Evolutionary conservation across 1,140 invertebrate species (phyloP).

Genomic region (Pinna nobilis): DNA sequence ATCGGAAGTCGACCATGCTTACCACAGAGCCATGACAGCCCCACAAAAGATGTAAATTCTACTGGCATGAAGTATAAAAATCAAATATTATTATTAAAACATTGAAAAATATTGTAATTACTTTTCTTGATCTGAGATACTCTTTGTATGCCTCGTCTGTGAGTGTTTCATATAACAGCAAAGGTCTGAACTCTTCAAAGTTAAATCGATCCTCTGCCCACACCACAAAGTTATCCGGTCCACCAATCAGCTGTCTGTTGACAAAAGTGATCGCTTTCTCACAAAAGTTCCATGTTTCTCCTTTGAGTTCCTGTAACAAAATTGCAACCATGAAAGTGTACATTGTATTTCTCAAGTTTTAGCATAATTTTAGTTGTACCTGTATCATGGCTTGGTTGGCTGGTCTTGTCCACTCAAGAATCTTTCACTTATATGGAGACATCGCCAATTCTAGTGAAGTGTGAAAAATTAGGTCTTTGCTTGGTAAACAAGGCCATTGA

Average conservation of each 20-base stretch:
- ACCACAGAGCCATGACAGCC: too few relatives aligned
- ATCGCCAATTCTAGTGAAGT: too few relatives aligned
- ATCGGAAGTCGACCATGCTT: too few relatives aligned
- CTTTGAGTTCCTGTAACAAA: conserved; percentile 67
- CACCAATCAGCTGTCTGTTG: conserved; percentile 70
- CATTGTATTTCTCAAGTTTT: background rate
- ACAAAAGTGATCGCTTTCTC: conserved; percentile 71
- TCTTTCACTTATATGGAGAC: too few relatives aligned
- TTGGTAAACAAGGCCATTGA: too few relatives aligned
- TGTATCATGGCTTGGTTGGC: too few relatives aligned
- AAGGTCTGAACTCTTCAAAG: conserved; percentile 72
- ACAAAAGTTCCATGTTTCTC: conserved; percentile 72
- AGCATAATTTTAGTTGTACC: background rate
- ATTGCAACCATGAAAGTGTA: background rate
- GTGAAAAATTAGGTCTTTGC: too few relatives aligned
- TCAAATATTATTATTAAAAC: too few relatives aligned
- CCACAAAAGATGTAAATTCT: background rate
- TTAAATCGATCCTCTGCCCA: conserved; percentile 71
- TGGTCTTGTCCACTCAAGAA: too few relatives aligned
- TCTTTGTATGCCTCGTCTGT: conserved; percentile 70
- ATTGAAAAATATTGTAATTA: too few relatives aligned
- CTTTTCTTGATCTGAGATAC: conserved; percentile 68
- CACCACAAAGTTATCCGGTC: conserved; percentile 65
- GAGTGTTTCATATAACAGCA: conserved; percentile 67
- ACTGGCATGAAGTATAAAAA: too few relatives aligned